phyloP scores from a whole-genome alignment of 2,888 invertebrate genomes.

The Heliconius ethilla region DNA sequence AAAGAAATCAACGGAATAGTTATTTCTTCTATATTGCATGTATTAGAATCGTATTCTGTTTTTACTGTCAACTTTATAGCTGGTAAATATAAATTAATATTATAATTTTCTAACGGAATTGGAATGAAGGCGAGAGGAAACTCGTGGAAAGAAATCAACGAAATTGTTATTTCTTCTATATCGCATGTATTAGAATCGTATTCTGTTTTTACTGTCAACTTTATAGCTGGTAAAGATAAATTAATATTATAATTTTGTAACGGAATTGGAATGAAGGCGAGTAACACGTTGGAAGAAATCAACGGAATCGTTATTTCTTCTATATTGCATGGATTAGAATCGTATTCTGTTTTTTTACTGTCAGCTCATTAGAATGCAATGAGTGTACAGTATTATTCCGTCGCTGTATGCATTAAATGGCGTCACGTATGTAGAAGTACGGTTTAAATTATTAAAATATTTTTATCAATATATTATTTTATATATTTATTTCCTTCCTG shows the following conservation, averaged over 20 bases:
- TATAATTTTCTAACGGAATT: neutral
- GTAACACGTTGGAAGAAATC: conserved; percentile 9
- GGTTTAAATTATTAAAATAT: neutral
- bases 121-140: neutral
- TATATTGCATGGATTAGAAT: neutral
- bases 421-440: neutral
- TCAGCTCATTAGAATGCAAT: conserved; percentile 27
- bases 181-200: neutral
- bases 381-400: conserved; percentile 13
- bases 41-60: conserved; percentile 10
- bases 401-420: conserved; percentile 23
- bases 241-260: neutral
- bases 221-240: neutral
- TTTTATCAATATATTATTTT: neutral
- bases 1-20: conserved; percentile 9
- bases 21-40: neutral
- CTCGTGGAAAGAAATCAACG: conserved; percentile 8
- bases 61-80: conserved; percentile 11
- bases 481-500: neutral
- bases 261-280: neutral
- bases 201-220: conserved; percentile 20
- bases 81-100: neutral
- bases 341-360: conserved; percentile 10
- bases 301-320: conserved; percentile 9
- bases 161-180: neutral